Percentiles rank a stretch among this genome's conserved stretches.
Conservation (phyloP, 2,113 vertebrate genomes). For the Melanerpes aurifrons region DNA sequence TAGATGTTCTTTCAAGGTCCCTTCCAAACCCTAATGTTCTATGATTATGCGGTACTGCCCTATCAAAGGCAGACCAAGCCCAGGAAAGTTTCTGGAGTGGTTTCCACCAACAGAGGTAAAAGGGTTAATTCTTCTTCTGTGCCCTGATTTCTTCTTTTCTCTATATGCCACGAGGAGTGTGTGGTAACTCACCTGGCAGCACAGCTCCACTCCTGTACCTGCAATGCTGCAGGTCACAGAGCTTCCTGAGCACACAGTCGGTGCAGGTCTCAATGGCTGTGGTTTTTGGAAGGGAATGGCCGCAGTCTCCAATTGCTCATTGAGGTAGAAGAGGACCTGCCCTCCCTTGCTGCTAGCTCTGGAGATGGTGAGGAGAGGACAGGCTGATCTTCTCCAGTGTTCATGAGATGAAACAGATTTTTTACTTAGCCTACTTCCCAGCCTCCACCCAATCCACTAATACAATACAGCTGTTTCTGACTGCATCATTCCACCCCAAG, state of each 20-base stretch:
- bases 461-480: neutral
- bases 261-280: neutral
- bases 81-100: neutral
- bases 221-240: fast-evolving
- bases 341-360: neutral
- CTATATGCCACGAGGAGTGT: fast-evolving
- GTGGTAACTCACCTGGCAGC: neutral
- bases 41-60: neutral
- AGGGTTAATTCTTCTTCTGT: neutral
- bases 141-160: neutral
- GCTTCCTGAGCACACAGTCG: fast-evolving
- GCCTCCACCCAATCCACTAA: neutral
- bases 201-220: neutral
- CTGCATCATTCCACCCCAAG: neutral
- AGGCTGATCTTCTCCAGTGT: neutral
- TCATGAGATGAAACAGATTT: neutral
- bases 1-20: no score
- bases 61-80: neutral
- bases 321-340: fast-evolving
- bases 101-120: neutral
- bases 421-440: neutral
- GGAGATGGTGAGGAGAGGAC: neutral
- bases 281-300: neutral
- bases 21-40: no score
- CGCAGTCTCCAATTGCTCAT: fast-evolving